These are phyloP conservation scores for Tachysurus vachellii DNA, from an alignment of 2,113 vertebrate genomes.

Conservation along the genomic window DNA sequence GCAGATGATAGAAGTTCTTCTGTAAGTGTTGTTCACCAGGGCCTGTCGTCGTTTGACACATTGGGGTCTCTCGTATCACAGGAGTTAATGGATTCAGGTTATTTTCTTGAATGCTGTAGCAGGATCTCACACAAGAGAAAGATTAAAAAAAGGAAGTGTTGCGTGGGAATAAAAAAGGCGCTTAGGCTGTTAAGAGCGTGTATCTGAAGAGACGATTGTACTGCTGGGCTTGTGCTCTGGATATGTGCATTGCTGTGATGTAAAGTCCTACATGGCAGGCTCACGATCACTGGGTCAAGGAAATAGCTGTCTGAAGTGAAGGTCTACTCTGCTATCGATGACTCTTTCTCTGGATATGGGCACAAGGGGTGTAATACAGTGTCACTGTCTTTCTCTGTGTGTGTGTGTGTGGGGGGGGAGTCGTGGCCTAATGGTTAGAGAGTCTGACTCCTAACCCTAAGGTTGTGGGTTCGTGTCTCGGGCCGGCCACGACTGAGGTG, in stretches of 20 bases:
- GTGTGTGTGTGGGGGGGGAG: too few species aligned
- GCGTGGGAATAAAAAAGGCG: slow-evolving; percentile 42
- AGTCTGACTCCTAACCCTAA: too few species aligned
- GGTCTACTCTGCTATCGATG: neutral
- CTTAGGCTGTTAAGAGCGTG: slow-evolving; percentile 35
- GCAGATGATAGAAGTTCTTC: slow-evolving; percentile 65
- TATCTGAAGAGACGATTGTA: slow-evolving; percentile 1
- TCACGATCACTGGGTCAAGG: slow-evolving; percentile 75
- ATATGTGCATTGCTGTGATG: slow-evolving; percentile 73
- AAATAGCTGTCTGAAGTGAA: slow-evolving; percentile 73
- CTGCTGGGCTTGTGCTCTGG: slow-evolving; percentile 44
- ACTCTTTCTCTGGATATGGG: neutral
- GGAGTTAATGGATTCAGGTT: slow-evolving; percentile 67
- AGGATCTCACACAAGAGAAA: slow-evolving; percentile 64
- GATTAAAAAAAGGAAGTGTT: slow-evolving; percentile 57
- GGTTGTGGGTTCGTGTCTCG: too few species aligned
- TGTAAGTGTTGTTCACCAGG: slow-evolving; percentile 69
- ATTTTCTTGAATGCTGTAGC: slow-evolving; percentile 64
- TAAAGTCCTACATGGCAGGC: slow-evolving; percentile 72
- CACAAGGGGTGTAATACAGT: neutral
- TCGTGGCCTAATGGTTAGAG: too few species aligned
- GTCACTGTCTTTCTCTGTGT: neutral
- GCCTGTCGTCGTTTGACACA: slow-evolving; percentile 71
- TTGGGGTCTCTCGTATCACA: slow-evolving; percentile 73
- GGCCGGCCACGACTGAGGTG: too few species aligned